Evolutionary conservation across 2,113 vertebrate species (phyloP).

Genomic region (Brachypteracias leptosomus): DNA sequence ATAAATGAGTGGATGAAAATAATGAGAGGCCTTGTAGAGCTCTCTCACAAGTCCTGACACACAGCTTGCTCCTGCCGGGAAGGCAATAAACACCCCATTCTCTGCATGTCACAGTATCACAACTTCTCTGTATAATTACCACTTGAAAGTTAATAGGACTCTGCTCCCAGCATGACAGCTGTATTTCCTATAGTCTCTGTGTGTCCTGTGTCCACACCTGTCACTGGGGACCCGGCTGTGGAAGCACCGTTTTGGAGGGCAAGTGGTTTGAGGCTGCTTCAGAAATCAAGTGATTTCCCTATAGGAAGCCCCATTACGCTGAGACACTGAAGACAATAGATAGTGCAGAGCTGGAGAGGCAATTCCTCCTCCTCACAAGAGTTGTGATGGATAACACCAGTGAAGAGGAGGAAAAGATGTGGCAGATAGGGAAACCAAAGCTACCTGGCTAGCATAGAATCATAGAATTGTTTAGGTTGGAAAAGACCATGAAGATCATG

Average conservation of each 20-base stretch:
- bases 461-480: not conserved
- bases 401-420: not conserved
- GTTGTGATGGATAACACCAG: not conserved
- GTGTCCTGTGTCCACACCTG: not conserved
- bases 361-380: rapidly evolving
- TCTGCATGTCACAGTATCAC: not conserved
- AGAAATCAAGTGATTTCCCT: not conserved
- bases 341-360: not conserved
- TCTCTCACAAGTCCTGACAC: not conserved
- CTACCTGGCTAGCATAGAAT: not conserved
- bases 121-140: not conserved
- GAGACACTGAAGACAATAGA: not conserved
- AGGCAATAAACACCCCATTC: constrained; percentile 11
- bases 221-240: not conserved
- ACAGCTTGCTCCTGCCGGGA: not conserved
- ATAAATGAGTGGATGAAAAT: not conserved
- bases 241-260: not conserved
- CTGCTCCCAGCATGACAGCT: rapidly evolving
- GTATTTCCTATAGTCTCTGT: not conserved
- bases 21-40: not conserved
- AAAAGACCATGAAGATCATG: not conserved
- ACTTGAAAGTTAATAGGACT: constrained; percentile 4
- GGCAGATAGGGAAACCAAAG: not conserved
- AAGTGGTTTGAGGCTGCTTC: not conserved
- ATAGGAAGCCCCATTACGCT: rapidly evolving